Percentiles rank a stretch among this genome's conserved stretches.
phyloP scores from a whole-genome alignment of 1,140 invertebrate species.

The Phymastichus coffea region DNA sequence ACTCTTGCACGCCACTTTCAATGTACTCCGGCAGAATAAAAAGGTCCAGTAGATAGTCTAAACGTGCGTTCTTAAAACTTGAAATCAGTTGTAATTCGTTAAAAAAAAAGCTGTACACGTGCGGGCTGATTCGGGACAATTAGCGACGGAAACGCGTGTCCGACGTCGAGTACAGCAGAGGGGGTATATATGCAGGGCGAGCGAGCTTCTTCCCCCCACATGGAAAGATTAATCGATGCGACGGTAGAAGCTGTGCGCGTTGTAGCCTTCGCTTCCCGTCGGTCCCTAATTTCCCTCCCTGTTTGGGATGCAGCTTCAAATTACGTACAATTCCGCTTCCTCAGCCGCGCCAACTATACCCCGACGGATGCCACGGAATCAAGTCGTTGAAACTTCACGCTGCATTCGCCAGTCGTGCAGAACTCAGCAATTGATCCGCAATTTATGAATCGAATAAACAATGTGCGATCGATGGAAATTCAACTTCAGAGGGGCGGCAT shows the following conservation, averaged over 20 bases:
- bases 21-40: too few relatives aligned
- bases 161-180: slow-evolving; percentile 9
- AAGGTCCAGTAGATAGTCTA: too few relatives aligned
- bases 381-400: background rate
- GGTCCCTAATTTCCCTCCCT: slow-evolving; percentile 26
- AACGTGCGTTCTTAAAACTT: too few relatives aligned
- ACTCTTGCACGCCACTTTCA: background rate
- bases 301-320: background rate
- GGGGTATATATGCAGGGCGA: background rate
- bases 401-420: too few relatives aligned
- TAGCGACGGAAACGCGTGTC: slow-evolving; percentile 27
- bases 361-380: background rate
- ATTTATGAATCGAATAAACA: too few relatives aligned
- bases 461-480: too few relatives aligned
- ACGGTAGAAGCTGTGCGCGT: slow-evolving; percentile 2
- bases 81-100: too few relatives aligned
- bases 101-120: too few relatives aligned
- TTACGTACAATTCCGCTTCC: background rate
- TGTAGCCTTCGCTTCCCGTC: slow-evolving; percentile 7
- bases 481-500: too few relatives aligned
- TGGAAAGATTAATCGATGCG: slow-evolving; percentile 21
- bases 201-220: background rate
- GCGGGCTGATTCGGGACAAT: too few relatives aligned
- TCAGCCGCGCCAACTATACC: too few relatives aligned
- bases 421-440: too few relatives aligned